These are phyloP conservation scores for Cabera pusaria DNA, from an alignment of 2,888 invertebrate species.

Conservation along the genomic window DNA sequence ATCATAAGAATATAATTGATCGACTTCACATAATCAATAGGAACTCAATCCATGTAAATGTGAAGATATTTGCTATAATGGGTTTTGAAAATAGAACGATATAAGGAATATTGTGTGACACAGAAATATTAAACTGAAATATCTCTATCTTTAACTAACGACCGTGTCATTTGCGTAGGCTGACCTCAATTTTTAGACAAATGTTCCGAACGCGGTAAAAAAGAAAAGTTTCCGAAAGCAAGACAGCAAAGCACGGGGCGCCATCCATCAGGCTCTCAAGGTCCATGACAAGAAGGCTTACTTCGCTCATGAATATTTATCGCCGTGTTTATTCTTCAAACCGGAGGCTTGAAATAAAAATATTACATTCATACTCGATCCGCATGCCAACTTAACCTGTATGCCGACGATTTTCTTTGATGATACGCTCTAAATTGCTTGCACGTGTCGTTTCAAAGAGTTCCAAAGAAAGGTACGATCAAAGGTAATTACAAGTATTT, in stretches of 20 bases:
- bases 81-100: no score
- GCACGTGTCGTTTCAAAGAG: slow-evolving; percentile 28
- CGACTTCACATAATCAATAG: no score
- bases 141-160: no score
- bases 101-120: no score
- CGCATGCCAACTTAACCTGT: slow-evolving; percentile 36
- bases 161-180: no score
- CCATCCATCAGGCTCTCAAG: slow-evolving; percentile 75
- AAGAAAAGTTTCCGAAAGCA: slow-evolving; percentile 33
- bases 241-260: slow-evolving; percentile 51
- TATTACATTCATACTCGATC: slow-evolving; percentile 50
- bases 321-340: slow-evolving; percentile 59
- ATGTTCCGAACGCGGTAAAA: slow-evolving; percentile 12
- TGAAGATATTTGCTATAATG: no score
- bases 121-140: no score
- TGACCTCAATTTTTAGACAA: slow-evolving; percentile 18
- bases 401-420: slow-evolving; percentile 34
- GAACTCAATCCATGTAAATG: no score
- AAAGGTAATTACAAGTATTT: slow-evolving; percentile 30
- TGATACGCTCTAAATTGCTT: slow-evolving; percentile 31
- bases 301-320: slow-evolving; percentile 76
- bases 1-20: no score
- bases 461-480: slow-evolving; percentile 27
- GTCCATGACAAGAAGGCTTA: slow-evolving; percentile 76
- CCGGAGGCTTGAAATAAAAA: slow-evolving; percentile 50